Evolutionary conservation across 2,113 vertebrate genomes (phyloP).

Genomic region (Struthidea cinerea): DNA sequence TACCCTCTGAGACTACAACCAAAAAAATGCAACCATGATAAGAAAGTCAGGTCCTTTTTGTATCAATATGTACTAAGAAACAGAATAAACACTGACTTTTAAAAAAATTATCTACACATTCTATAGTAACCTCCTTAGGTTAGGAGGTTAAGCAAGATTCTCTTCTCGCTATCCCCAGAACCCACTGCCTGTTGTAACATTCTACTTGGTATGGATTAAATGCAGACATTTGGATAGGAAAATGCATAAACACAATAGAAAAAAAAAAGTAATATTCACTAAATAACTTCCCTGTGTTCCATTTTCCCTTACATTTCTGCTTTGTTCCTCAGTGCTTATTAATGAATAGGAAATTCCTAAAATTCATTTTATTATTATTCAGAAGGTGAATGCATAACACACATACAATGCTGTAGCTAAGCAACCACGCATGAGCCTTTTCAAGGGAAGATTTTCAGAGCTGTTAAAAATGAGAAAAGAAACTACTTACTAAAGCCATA

Average conservation of each 20-base stretch:
- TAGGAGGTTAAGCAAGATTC: background rate
- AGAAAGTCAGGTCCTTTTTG: background rate
- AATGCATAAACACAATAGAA: background rate
- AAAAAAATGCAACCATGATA: background rate
- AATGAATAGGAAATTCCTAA: background rate
- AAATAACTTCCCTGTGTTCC: background rate
- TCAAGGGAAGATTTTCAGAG: conserved; percentile 11
- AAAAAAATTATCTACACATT: background rate
- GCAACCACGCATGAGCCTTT: background rate
- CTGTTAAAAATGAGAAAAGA: background rate
- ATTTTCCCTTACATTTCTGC: background rate
- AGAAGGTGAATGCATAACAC: conserved; percentile 10
- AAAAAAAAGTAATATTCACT: background rate
- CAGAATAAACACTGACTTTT: background rate
- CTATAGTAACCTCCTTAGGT: background rate
- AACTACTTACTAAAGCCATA: background rate
- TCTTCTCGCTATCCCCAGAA: background rate
- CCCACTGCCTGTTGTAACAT: background rate
- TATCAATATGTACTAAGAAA: background rate
- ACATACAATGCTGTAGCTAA: conserved; percentile 13
- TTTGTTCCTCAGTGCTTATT: background rate
- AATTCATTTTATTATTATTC: conserved; percentile 42
- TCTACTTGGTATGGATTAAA: background rate
- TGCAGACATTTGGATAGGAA: background rate
- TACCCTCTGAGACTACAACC: background rate